Conservation (phyloP, 2,888 invertebrate species). For the Diarsia brunnea region DNA sequence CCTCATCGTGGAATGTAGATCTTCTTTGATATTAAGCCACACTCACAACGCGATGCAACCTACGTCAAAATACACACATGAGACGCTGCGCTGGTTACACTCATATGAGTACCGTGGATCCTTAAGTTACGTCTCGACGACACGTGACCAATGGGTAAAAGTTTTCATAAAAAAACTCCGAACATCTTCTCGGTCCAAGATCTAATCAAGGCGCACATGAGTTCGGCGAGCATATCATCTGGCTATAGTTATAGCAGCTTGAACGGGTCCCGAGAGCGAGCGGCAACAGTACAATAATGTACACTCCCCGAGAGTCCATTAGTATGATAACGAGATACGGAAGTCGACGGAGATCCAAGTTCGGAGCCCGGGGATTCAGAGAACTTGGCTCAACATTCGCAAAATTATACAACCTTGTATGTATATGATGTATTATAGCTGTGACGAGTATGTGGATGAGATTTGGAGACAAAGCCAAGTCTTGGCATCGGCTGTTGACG, state of each 20-base stretch:
- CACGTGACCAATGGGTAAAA: not conserved
- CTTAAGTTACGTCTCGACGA: not conserved
- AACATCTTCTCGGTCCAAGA: not conserved
- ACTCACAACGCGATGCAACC: not conserved
- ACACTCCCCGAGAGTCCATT: constrained; percentile 79
- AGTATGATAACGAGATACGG: constrained; percentile 80
- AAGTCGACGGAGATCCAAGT: constrained; percentile 66
- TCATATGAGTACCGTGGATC: not conserved
- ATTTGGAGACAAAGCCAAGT: constrained; percentile 43
- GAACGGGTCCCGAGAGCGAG: constrained; percentile 57
- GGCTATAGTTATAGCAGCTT: constrained; percentile 54
- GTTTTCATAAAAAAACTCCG: not conserved
- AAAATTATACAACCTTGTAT: constrained; percentile 61
- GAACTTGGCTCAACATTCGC: constrained; percentile 61
- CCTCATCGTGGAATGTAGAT: not conserved
- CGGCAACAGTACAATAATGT: constrained; percentile 73
- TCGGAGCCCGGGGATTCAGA: constrained; percentile 64
- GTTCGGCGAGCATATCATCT: constrained; percentile 18
- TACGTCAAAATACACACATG: not conserved
- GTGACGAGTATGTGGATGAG: constrained; percentile 33
- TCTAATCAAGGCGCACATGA: constrained; percentile 37
- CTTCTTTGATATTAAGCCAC: not conserved
- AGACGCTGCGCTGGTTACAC: not conserved
- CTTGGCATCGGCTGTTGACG: constrained; percentile 30
- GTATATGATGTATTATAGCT: constrained; percentile 40